Percentiles rank a stretch among this genome's conserved stretches.
phyloP scores from a whole-genome alignment of 2,888 invertebrate species.

The Criorhina ranunculi region DNA sequence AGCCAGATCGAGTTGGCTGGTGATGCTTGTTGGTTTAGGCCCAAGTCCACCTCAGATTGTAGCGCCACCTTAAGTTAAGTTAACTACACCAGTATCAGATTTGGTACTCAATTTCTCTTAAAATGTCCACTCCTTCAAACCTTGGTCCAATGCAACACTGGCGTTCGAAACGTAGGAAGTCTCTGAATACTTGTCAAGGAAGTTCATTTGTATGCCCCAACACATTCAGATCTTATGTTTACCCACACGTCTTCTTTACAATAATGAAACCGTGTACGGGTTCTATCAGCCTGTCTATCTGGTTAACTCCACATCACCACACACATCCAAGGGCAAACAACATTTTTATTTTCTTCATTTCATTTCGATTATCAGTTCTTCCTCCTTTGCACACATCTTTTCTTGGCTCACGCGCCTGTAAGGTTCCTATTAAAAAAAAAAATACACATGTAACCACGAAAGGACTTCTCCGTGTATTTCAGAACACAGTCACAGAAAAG shows the following conservation, averaged over 20 bases:
- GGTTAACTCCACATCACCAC: not conserved
- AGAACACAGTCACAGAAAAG: not conserved
- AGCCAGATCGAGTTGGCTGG: no score
- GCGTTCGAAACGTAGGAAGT: not conserved
- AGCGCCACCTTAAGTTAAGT: no score
- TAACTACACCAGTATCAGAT: no score
- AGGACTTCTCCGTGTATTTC: slow-evolving; percentile 27
- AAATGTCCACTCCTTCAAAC: not conserved
- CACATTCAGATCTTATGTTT: not conserved
- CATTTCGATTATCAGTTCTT: slow-evolving; percentile 37
- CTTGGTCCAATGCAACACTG: slow-evolving; percentile 1
- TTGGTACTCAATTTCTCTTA: not conserved
- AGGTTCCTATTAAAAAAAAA: slow-evolving; percentile 35
- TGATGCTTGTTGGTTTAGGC: no score
- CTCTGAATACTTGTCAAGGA: not conserved
- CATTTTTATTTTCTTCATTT: slow-evolving; percentile 33
- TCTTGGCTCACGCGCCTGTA: slow-evolving; percentile 52
- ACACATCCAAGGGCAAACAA: slow-evolving; percentile 8
- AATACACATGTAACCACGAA: slow-evolving; percentile 23
- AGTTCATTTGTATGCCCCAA: not conserved
- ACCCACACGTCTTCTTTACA: not conserved
- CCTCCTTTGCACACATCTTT: slow-evolving; percentile 12
- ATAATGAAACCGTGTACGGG: slow-evolving; percentile 2
- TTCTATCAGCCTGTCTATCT: slow-evolving; percentile 1
- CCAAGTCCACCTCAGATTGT: no score